phyloP scores from a whole-genome alignment of 2,797 vertebrate species.

The Acrocephalus scirpaceus region DNA sequence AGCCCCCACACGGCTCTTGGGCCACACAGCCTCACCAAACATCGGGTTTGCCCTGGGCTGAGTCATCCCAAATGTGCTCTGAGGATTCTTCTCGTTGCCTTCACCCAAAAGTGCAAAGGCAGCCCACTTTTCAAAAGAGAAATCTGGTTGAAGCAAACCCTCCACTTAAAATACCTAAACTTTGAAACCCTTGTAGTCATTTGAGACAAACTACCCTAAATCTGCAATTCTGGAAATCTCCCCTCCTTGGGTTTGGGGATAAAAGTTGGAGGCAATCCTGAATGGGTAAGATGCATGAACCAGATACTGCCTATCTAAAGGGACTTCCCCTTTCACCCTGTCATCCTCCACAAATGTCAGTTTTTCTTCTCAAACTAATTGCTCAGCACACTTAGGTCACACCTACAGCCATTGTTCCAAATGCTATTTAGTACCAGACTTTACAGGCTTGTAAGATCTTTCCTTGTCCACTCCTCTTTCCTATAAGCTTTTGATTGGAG shows the following conservation, averaged over 20 bases:
- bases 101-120: background rate
- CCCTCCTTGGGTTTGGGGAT: background rate
- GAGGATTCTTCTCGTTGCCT: background rate
- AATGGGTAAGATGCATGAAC: background rate
- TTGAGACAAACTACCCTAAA: background rate
- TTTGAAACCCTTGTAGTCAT: background rate
- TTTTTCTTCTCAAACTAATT: background rate
- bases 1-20: fast-evolving
- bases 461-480: background rate
- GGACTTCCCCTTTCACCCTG: background rate
- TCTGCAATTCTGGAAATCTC: background rate
- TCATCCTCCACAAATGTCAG: background rate
- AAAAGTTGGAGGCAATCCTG: background rate
- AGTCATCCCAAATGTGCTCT: background rate
- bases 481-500: background rate
- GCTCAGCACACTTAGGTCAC: background rate
- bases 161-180: background rate
- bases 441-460: background rate
- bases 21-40: background rate
- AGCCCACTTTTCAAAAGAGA: background rate
- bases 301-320: background rate
- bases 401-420: background rate
- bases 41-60: fast-evolving
- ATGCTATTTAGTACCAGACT: background rate
- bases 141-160: background rate